Percentiles rank a stretch among this genome's conserved stretches.
Evolutionary conservation across 2,113 vertebrate species (phyloP).

Genomic region (Bos taurus): DNA sequence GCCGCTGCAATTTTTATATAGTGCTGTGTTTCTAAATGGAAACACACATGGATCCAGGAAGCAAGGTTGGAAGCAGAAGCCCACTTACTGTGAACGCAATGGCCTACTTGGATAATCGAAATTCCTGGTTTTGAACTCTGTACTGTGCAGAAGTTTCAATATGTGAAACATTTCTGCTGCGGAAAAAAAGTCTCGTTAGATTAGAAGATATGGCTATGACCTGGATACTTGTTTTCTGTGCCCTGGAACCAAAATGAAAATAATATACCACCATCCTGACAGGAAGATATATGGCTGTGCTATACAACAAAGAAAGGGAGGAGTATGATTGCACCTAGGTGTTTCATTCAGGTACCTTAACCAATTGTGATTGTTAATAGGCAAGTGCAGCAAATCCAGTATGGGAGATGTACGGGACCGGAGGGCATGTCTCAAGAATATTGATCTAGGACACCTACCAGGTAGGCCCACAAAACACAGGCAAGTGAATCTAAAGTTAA

Average conservation of each 20-base stretch:
- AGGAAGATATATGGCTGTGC: background rate
- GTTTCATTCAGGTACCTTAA: background rate
- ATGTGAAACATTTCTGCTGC: background rate
- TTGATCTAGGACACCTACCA: background rate
- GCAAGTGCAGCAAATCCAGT: background rate
- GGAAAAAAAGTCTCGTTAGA: background rate
- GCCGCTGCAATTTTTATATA: background rate
- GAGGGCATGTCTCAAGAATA: background rate
- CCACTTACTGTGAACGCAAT: background rate
- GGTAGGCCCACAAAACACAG: background rate
- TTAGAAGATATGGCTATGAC: background rate
- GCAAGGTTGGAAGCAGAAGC: background rate
- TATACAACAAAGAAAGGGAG: background rate
- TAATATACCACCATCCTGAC: background rate
- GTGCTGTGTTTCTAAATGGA: background rate
- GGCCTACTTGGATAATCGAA: background rate
- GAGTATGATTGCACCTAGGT: too few relatives aligned
- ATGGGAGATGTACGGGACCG: background rate
- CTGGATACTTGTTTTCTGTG: background rate
- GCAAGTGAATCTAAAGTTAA: background rate
- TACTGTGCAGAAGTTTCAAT: background rate
- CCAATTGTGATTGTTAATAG: background rate
- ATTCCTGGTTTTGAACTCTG: background rate
- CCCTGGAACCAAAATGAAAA: background rate
- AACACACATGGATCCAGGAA: background rate